Evolutionary conservation across 2,113 vertebrate species (phyloP), one percentile per base, ranked within the genome.

Genomic region (Pelodiscus sinensis): DNA sequence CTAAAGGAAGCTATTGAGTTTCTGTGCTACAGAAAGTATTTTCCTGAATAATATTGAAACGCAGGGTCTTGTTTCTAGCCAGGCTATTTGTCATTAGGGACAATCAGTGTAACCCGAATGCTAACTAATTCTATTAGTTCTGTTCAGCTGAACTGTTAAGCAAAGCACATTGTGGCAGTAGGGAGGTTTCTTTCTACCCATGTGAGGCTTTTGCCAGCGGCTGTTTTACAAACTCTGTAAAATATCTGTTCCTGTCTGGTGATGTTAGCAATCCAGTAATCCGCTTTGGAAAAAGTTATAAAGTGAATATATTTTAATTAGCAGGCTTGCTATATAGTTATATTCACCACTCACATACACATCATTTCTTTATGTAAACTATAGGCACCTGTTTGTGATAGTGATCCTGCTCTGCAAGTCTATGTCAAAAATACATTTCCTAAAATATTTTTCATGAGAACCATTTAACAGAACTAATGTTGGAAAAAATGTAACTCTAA

Each of bases 311-410:
- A 75, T 88, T 89, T 93, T 96, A 95, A 93, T 97, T 95, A 97
- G 96, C 93, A 86, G 83, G 81, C 88, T 96, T 85, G 80, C 94
- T 54, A 75, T 87, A 89, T 78, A 54, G 9, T 58, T 94, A 92
- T 88, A 78, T 94, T 94, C 90, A 96, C 81, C 1, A 3, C 81
- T 84, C 55, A 90, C 91, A 93, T 94, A 93, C 86, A 79, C 86
- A 62, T 89, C 94, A 95, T 92, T 96, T 95, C 91, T 90, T 96
- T 97, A 94, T 94, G 95, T 95, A 96, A 97, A 90, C 89, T 85
- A 55, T 89, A 93, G 92, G 87, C 85, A 91, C 2, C 89, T 92
- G 84, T 95, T 92, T 92, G 90, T 71, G 56, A n/a, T 89, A 71
- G n/a, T n/a, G n/a, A n/a, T n/a, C n/a, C n/a, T n/a, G n/a, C n/a